Base-by-base conservation (phyloP, 2,888 invertebrate genomes). In the Cremastinae sp. region DNA sequence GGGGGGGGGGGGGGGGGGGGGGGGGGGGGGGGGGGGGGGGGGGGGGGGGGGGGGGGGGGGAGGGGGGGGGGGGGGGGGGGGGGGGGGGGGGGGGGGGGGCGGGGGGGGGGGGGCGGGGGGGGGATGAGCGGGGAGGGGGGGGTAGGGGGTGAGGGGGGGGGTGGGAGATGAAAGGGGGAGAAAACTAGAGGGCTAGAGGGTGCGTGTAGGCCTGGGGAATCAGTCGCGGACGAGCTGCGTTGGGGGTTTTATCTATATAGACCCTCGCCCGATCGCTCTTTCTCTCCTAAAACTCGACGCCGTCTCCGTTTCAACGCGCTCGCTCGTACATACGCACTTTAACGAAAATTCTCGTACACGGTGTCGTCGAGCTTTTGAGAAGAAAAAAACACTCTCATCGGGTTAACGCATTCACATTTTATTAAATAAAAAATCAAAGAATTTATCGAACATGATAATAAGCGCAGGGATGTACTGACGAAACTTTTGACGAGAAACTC, bases 191-290 rank as follows among this genome's bases (percentile, higher is more conserved):
- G 88, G 88, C 86, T 86, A 83, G 87, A 87, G 88, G 88, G 89
- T 88, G 88, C 88, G 88, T 87, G 84, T 88, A 87, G 87, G 88
- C 88, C 88, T 88, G 88, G 88, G 85, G 87, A 86, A 88, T 87
- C 88, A 88, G 89, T 89, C 88, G 88, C 87, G 87, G 88, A 87
- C 88, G 88, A 88, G 87, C 88, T 88, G 87, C 87, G 87, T 87
- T 85, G 85, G 87, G 87, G 85, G 86, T 88, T 87, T 87, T 87
- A 85, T 87, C 88, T 87, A 85, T 87, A 86, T 86, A 85, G n/a
- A 83, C 84, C 66, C 71, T 79, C 70, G 51, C 51, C 51, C 55
- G 53, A 62, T 55, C 53, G 70, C 62, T 70, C 53, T 1, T 8
- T 53, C 35, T 49, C 62, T 53, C 55, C 45, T n/a, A n/a, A n/a